phyloP scores from a whole-genome alignment of 1,140 invertebrate genomes.

The Leptoteleia sp. region DNA sequence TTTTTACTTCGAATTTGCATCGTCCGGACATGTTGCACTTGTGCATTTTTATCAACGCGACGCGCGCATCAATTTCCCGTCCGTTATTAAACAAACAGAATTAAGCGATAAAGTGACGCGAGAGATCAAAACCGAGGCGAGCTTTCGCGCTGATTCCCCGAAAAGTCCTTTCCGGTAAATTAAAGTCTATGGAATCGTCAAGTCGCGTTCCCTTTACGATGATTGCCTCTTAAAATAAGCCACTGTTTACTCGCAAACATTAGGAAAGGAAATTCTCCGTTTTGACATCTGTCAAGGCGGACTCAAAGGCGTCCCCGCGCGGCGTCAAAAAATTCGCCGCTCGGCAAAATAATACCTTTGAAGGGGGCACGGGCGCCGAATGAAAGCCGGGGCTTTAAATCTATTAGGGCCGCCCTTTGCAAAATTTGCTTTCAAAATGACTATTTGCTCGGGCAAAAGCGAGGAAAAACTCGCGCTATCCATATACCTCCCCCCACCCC shows the following conservation, averaged over 20 bases:
- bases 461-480: constrained; percentile 40
- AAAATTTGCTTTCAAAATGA: constrained; percentile 60
- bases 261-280: constrained; percentile 31
- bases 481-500: too few relatives aligned
- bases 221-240: constrained; percentile 43
- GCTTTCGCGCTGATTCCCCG: constrained; percentile 31
- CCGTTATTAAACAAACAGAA: too few relatives aligned
- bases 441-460: constrained; percentile 43
- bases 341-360: constrained; percentile 61
- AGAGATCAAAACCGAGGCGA: constrained; percentile 12
- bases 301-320: constrained; percentile 36
- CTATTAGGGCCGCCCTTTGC: constrained; percentile 35
- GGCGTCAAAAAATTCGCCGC: constrained; percentile 37
- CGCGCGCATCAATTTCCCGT: too few relatives aligned
- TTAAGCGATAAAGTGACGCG: too few relatives aligned
- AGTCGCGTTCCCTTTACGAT: constrained; percentile 17
- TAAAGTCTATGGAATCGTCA: constrained; percentile 46
- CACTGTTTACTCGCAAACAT: constrained; percentile 51
- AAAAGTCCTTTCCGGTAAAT: constrained; percentile 44
- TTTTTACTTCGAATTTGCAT: too few relatives aligned
- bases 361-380: constrained; percentile 31
- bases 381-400: constrained; percentile 35
- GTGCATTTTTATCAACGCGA: too few relatives aligned
- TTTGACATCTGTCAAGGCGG: constrained; percentile 49
- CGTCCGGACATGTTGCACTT: too few relatives aligned